phyloP scores from a whole-genome alignment of 2,113 vertebrate genomes.

The Ciconia boyciana region DNA sequence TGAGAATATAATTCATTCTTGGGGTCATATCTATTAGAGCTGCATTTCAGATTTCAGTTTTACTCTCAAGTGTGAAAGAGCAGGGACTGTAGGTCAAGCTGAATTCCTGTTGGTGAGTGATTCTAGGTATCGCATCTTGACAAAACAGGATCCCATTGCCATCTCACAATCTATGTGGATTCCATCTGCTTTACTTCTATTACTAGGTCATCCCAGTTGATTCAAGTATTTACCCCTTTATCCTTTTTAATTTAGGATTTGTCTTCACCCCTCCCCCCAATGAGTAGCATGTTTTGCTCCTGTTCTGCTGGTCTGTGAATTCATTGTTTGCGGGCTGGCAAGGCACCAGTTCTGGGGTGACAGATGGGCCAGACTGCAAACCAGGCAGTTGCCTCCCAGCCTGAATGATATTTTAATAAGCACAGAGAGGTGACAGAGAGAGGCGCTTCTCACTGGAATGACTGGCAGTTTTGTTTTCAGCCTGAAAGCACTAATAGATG shows the following conservation, averaged over 20 bases:
- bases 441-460: conserved; percentile 33
- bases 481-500: conserved; percentile 46
- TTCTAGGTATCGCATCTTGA: not conserved
- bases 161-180: not conserved
- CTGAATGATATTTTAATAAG: conserved; percentile 69
- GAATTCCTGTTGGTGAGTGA: not conserved
- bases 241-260: not conserved
- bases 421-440: conserved; percentile 41
- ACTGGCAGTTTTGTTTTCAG: conserved; percentile 62
- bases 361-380: conserved; percentile 55
- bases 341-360: conserved; percentile 31
- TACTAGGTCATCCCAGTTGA: not conserved
- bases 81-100: not conserved
- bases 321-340: conserved; percentile 48
- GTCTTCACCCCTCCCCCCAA: not conserved
- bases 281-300: not conserved
- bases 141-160: not conserved
- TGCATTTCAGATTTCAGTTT: not conserved
- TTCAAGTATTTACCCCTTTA: not conserved
- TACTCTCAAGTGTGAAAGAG: not conserved
- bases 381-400: conserved; percentile 34
- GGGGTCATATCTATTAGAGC: not conserved
- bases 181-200: not conserved
- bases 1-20: not conserved
- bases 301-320: conserved; percentile 20